These are phyloP conservation scores for Caenorhabditis auriculariae DNA, from an alignment of 2,888 invertebrate species.

Conservation along the genomic window DNA sequence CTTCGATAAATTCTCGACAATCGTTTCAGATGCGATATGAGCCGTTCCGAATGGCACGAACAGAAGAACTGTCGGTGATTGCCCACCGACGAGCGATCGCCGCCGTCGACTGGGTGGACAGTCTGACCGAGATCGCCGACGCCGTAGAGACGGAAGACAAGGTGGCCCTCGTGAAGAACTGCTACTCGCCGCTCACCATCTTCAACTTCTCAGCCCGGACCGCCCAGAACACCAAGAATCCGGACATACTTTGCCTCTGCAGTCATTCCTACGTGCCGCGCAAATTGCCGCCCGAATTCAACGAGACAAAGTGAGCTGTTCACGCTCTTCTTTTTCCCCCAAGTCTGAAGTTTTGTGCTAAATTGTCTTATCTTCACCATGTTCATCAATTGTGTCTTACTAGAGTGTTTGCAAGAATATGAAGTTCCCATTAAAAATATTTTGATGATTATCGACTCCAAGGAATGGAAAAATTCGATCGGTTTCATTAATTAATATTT, in stretches of 20 bases:
- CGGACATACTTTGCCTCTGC: slow-evolving; percentile 59
- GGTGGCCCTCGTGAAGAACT: slow-evolving; percentile 55
- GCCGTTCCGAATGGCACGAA: slow-evolving; percentile 53
- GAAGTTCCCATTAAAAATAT: no score
- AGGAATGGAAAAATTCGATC: no score
- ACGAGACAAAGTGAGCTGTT: slow-evolving; percentile 60
- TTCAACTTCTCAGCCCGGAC: slow-evolving; percentile 62
- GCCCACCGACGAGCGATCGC: slow-evolving; percentile 61
- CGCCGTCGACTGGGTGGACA: slow-evolving; percentile 62
- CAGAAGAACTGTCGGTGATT: slow-evolving; percentile 58
- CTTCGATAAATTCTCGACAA: no score
- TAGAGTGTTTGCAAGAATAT: no score
- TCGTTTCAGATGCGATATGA: slow-evolving; percentile 57
- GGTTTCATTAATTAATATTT: no score
- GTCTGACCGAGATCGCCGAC: slow-evolving; percentile 57
- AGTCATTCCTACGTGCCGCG: slow-evolving; percentile 58
- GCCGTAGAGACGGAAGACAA: slow-evolving; percentile 57
- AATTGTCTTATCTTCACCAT: no score
- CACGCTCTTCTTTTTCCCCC: not conserved
- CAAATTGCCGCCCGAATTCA: slow-evolving; percentile 58
- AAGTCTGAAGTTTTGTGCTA: no score
- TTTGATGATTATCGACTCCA: no score
- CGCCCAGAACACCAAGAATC: slow-evolving; percentile 61
- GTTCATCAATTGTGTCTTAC: no score
- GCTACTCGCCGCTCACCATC: slow-evolving; percentile 61